phyloP scores from a whole-genome alignment of 2,888 invertebrate genomes.

The Seira musarum region DNA sequence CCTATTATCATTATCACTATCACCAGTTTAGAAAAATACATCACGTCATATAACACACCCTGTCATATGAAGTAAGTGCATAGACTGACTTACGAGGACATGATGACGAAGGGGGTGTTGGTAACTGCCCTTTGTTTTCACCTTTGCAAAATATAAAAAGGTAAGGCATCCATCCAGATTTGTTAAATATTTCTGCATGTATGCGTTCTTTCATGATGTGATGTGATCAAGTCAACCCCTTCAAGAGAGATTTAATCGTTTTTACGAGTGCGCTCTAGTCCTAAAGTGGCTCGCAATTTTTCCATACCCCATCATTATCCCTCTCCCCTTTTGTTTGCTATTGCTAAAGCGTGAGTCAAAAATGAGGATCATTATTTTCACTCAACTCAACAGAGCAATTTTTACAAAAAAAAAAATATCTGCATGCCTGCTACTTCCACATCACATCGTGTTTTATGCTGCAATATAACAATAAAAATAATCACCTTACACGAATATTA shows the following conservation, averaged over 20 bases:
- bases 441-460: neutral
- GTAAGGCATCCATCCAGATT: conserved; percentile 16
- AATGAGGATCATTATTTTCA: conserved; percentile 23
- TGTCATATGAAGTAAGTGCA: conserved; percentile 8
- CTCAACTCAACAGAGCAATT: neutral
- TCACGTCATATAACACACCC: conserved; percentile 3
- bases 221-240: conserved; percentile 8
- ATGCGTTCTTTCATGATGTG: no score
- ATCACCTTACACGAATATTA: neutral
- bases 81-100: conserved; percentile 11
- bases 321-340: conserved; percentile 16
- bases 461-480: conserved; percentile 13
- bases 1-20: conserved; percentile 3
- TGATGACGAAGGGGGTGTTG: conserved; percentile 38
- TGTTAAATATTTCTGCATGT: no score
- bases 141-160: conserved; percentile 36
- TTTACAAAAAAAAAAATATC: no score
- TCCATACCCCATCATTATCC: conserved; percentile 58
- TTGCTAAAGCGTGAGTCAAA: conserved; percentile 53
- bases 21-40: conserved; percentile 14
- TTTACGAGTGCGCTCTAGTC: conserved; percentile 38
- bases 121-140: conserved; percentile 59
- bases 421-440: neutral
- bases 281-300: conserved; percentile 49
- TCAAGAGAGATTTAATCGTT: conserved; percentile 54